Conservation (phyloP, 2,113 vertebrate species). For the Thinocorus orbignyianus region DNA sequence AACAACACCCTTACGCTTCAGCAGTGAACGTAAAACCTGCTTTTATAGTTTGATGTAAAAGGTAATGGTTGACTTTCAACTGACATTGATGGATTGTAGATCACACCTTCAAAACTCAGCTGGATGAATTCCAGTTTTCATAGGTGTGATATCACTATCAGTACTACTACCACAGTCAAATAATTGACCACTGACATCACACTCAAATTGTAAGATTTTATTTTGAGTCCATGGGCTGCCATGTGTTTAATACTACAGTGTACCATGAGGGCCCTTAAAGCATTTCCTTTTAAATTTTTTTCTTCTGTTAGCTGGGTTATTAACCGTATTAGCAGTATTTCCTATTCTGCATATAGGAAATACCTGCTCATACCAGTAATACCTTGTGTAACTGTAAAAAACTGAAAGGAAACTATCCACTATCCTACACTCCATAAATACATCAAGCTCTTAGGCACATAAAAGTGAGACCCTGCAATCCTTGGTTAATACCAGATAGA, state of each 20-base stretch:
- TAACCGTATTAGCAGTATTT: conserved; percentile 39
- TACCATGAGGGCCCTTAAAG: conserved; percentile 7
- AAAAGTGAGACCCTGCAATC: conserved; percentile 4
- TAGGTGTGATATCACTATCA: conserved; percentile 39
- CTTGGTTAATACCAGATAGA: not conserved
- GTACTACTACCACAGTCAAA: not conserved
- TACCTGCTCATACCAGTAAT: conserved; percentile 45
- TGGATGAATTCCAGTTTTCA: conserved; percentile 48
- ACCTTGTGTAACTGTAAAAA: conserved; percentile 23
- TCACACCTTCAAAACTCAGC: not conserved
- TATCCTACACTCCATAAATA: conserved; percentile 53
- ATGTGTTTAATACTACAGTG: not conserved
- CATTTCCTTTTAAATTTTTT: conserved; percentile 19
- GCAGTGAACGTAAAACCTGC: not conserved
- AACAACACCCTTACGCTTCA: not conserved
- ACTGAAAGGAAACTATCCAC: conserved; percentile 7
- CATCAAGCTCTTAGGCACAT: not conserved
- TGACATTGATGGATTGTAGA: not conserved
- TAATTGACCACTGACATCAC: conserved; percentile 36
- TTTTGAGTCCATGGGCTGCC: not conserved
- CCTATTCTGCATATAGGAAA: conserved; percentile 33
- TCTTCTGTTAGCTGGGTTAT: conserved; percentile 14
- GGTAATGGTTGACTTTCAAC: not conserved
- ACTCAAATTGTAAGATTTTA: not conserved
- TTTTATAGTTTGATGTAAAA: not conserved